Conservation (phyloP, 2,113 vertebrate species). For the Isichthys henryi region DNA sequence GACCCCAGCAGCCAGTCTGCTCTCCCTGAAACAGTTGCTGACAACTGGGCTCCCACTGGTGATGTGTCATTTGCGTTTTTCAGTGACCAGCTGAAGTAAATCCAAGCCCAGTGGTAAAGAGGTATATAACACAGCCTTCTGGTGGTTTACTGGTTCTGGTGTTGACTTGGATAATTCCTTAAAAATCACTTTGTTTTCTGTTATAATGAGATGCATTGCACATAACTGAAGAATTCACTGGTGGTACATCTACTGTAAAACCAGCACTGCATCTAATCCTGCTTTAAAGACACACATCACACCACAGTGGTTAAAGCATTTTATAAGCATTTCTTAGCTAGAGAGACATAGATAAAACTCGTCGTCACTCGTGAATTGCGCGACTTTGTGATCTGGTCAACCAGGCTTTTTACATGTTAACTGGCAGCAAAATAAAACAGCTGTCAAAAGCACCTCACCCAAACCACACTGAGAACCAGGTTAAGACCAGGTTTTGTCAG, state of each 20-base stretch:
- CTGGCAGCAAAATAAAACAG: not conserved
- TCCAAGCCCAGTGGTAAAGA: not conserved
- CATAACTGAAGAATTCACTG: not conserved
- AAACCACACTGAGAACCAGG: not conserved
- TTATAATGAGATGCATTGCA: not conserved
- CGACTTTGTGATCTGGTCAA: not conserved
- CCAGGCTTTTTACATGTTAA: not conserved
- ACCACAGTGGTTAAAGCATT: not conserved
- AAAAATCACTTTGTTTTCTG: not conserved
- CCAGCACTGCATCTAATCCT: not conserved
- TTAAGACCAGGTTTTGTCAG: not conserved
- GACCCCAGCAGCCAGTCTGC: conserved; percentile 22
- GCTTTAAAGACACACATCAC: conserved; percentile 1
- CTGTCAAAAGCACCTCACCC: not conserved
- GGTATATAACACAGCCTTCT: not conserved
- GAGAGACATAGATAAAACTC: not conserved
- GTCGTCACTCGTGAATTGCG: not conserved
- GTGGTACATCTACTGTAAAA: not conserved
- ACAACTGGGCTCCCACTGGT: not conserved
- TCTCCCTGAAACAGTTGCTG: not conserved
- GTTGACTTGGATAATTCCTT: not conserved
- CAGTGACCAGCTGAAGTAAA: conserved; percentile 4
- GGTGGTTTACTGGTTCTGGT: not conserved
- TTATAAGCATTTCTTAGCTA: conserved; percentile 1
- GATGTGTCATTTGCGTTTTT: not conserved